phyloP scores from a whole-genome alignment of 2,113 vertebrate genomes.

The Lycocorax pyrrhopterus region DNA sequence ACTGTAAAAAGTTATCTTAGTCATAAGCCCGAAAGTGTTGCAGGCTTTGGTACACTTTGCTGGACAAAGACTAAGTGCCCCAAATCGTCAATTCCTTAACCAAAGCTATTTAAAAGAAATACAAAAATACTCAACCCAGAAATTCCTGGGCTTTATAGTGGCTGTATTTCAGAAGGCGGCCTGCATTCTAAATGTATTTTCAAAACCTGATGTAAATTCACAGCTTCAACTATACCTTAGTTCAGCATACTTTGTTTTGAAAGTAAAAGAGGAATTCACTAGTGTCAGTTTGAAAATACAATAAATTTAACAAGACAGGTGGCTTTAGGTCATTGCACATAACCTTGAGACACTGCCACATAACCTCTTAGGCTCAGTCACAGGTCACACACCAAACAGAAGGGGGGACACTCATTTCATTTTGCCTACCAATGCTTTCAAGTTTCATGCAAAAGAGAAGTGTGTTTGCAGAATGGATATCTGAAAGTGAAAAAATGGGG shows the following conservation, averaged over 20 bases:
- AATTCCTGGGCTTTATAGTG: neutral
- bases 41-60: neutral
- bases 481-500: neutral
- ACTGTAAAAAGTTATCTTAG: neutral
- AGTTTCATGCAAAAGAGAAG: neutral
- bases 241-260: neutral
- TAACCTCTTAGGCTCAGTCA: neutral
- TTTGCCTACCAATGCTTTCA: neutral
- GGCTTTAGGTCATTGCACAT: neutral
- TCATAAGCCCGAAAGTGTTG: neutral
- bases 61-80: neutral
- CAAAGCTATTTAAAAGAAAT: neutral
- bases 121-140: neutral
- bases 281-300: neutral
- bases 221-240: neutral
- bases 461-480: neutral
- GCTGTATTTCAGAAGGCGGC: neutral
- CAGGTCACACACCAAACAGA: neutral
- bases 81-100: neutral
- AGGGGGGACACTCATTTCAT: neutral
- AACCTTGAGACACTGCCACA: neutral
- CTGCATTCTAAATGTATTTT: neutral
- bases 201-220: neutral
- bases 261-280: neutral
- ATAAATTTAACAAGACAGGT: neutral